phyloP scores from a whole-genome alignment of 1,140 invertebrate species.

The Phymastichus coffea region DNA sequence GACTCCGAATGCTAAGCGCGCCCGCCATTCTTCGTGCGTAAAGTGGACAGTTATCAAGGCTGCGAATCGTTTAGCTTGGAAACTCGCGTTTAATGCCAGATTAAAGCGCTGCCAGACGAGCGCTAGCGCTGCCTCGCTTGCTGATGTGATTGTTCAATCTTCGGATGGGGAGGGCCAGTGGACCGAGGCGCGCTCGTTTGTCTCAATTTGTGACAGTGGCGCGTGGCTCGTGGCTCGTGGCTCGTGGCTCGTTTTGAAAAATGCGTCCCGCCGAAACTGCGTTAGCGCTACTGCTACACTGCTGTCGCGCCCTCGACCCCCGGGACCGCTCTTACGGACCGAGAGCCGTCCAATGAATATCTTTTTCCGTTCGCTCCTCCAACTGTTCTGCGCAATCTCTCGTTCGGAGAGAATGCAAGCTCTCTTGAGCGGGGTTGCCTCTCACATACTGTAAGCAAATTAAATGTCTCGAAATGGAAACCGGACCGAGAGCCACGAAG shows the following conservation, averaged over 20 bases:
- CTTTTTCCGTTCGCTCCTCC: background rate
- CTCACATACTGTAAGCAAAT: too few relatives aligned
- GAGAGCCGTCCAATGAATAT: conserved; percentile 4
- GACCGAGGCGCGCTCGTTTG: conserved; percentile 7
- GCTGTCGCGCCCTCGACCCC: background rate
- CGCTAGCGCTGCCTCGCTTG: too few relatives aligned
- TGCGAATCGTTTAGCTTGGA: background rate
- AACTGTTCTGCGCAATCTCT: too few relatives aligned
- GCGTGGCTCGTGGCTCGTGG: too few relatives aligned
- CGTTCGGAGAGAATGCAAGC: too few relatives aligned
- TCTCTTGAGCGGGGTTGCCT: too few relatives aligned
- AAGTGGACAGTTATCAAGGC: background rate
- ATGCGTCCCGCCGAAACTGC: background rate
- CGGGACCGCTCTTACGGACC: background rate
- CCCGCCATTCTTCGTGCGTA: background rate
- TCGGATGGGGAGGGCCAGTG: background rate
- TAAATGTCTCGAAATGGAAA: too few relatives aligned
- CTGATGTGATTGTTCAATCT: conserved; percentile 7
- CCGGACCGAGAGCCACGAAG: too few relatives aligned
- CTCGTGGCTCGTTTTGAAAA: too few relatives aligned
- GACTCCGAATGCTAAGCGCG: too few relatives aligned
- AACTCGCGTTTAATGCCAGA: background rate
- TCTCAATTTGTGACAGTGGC: conserved; percentile 21
- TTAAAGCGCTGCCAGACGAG: too few relatives aligned
- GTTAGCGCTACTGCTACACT: background rate